phyloP scores from a whole-genome alignment of 2,113 vertebrate species.

The Phrynosoma blainvillii region DNA sequence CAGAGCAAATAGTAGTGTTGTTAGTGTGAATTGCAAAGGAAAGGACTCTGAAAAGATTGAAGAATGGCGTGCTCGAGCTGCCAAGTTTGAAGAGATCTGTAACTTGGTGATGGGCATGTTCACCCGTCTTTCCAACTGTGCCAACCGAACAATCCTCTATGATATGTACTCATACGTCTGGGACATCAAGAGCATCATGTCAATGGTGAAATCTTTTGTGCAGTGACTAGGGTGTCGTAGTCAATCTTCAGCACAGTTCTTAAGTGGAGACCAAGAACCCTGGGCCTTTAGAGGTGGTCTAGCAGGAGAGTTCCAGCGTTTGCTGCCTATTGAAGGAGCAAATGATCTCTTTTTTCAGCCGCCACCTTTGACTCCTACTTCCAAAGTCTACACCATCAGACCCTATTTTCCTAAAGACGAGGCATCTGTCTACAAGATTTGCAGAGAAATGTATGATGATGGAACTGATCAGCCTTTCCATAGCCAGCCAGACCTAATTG shows the following conservation, averaged over 20 bases:
- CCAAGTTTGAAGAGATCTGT: conserved; percentile 97
- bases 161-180: conserved; percentile 99
- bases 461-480: conserved; percentile 90
- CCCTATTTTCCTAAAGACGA: too few relatives aligned
- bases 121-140: conserved; percentile 94
- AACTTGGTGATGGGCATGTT: conserved; percentile 97
- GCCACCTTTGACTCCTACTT: too few relatives aligned
- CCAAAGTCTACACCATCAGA: too few relatives aligned
- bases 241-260: conserved; percentile 99
- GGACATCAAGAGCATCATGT: conserved; percentile 99
- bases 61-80: conserved; percentile 91
- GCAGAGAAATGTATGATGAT: conserved; percentile 97
- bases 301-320: conserved; percentile 99
- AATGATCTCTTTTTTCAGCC: too few relatives aligned
- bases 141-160: conserved; percentile 97
- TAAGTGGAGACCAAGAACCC: conserved; percentile 99
- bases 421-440: conserved; percentile 96
- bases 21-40: conserved; percentile 93
- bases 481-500: conserved; percentile 94
- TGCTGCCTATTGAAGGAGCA: too few relatives aligned
- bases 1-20: conserved; percentile 94
- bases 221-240: conserved; percentile 99
- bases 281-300: conserved; percentile 99
- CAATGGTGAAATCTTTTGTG: conserved; percentile 99
- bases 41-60: conserved; percentile 94